phyloP scores from a whole-genome alignment of 1,140 invertebrate genomes.

The Drosophila nannoptera region DNA sequence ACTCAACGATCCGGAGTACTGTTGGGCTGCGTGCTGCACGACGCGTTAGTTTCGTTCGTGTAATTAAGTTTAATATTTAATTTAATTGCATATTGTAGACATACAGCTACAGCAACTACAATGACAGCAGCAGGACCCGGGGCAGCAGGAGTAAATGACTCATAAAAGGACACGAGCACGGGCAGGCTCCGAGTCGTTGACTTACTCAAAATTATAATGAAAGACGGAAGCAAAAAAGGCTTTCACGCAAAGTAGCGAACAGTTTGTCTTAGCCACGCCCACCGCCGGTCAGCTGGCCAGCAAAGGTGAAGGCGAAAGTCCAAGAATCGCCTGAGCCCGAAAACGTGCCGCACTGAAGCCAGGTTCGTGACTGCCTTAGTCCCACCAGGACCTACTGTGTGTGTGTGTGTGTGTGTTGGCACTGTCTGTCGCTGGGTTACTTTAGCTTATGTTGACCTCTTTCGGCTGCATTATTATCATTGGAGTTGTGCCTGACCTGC shows the following conservation, averaged over 20 bases:
- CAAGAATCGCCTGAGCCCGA: slow-evolving; percentile 12
- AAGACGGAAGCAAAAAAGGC: slow-evolving; percentile 42
- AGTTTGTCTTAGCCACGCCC: slow-evolving; percentile 24
- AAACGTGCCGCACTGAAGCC: slow-evolving; percentile 22
- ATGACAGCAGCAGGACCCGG: slow-evolving; percentile 19
- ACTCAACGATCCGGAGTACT: slow-evolving; percentile 15
- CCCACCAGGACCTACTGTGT: slow-evolving; percentile 23
- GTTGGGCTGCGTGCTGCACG: slow-evolving; percentile 44
- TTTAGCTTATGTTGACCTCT: slow-evolving; percentile 65
- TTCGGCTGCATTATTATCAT: slow-evolving; percentile 70
- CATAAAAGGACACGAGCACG: slow-evolving; percentile 71
- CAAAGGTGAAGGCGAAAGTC: slow-evolving; percentile 50
- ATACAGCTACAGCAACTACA: slow-evolving; percentile 40
- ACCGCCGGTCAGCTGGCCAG: background rate
- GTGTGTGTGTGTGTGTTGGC: slow-evolving; percentile 1
- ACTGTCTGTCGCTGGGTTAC: slow-evolving; percentile 44
- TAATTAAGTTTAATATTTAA: slow-evolving; percentile 79
- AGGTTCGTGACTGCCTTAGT: slow-evolving; percentile 41
- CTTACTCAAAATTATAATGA: slow-evolving; percentile 66
- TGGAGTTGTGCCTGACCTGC: slow-evolving; percentile 52
- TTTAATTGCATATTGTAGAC: slow-evolving; percentile 73
- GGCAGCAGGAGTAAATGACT: slow-evolving; percentile 27
- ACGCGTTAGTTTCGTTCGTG: slow-evolving; percentile 62
- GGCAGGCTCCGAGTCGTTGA: slow-evolving; percentile 60
- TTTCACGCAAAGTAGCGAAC: slow-evolving; percentile 20